phyloP scores from a whole-genome alignment of 2,113 vertebrate genomes.

The Dermatemys mawii region DNA sequence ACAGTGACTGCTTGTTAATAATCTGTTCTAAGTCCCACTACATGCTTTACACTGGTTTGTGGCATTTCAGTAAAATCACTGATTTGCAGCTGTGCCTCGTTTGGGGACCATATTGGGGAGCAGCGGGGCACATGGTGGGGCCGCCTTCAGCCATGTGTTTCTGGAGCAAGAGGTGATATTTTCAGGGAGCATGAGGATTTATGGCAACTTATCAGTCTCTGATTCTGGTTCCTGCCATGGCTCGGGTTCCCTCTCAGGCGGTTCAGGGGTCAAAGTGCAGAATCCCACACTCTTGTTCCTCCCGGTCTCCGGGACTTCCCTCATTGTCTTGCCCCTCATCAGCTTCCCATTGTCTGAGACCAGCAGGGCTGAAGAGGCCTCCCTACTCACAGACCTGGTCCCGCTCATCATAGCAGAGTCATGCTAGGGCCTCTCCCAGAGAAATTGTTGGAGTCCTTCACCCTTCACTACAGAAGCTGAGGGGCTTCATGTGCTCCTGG shows the following conservation, averaged over 20 bases:
- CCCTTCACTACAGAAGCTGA: not conserved
- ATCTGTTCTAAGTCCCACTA: not conserved
- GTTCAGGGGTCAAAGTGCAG: not conserved
- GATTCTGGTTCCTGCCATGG: not conserved
- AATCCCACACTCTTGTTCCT: not conserved
- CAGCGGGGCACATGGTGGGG: not conserved
- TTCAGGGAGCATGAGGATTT: not conserved
- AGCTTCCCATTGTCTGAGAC: not conserved
- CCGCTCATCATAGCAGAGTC: not conserved
- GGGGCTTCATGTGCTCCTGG: not conserved
- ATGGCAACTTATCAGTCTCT: not conserved
- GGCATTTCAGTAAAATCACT: not conserved
- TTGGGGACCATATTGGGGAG: not conserved
- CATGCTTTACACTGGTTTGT: not conserved
- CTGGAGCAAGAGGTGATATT: not conserved
- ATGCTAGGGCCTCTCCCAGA: not conserved
- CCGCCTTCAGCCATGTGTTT: not conserved
- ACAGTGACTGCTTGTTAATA: not conserved
- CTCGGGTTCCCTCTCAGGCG: not conserved
- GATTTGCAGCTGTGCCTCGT: not conserved
- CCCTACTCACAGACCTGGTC: not conserved
- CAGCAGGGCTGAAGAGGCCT: no score
- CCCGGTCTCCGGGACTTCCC: not conserved
- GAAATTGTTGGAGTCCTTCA: not conserved
- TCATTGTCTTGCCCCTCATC: not conserved